phyloP scores from a whole-genome alignment of 2,113 vertebrate genomes.

The human region GRCh38 chrY:5896001-5896500 shows the following conservation, averaged over 20 bases:
- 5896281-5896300: neutral
- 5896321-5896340: neutral
- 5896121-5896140: neutral
- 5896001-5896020: too few species aligned
- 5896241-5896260: neutral
- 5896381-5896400: neutral
- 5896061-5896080: too few species aligned
- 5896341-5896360: neutral
- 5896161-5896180: neutral
- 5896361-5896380: neutral
- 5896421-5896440: neutral
- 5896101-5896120: too few species aligned
- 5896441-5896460: neutral
- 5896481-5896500: neutral
- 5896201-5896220: neutral
- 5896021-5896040: too few species aligned
- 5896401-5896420: neutral
- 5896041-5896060: too few species aligned
- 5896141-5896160: neutral
- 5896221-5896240: neutral
- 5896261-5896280: neutral
- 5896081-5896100: too few species aligned
- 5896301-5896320: neutral
- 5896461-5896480: neutral
- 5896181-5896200: neutral